Evolutionary conservation across 2,888 invertebrate species (phyloP).

Genomic region (Cheilosia grossa): DNA sequence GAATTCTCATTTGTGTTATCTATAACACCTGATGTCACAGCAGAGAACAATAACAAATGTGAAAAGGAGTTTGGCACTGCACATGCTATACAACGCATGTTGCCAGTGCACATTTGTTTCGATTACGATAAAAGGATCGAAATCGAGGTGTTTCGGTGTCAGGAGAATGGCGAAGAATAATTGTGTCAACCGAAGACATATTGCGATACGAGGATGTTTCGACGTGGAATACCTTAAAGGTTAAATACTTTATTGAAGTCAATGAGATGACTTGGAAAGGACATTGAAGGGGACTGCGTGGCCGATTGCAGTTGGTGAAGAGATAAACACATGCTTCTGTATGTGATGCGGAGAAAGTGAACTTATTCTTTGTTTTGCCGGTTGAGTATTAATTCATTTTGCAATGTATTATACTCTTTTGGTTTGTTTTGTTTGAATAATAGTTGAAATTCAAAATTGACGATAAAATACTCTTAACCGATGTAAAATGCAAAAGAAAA

Average conservation of each 20-base stretch:
- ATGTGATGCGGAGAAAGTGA: not conserved
- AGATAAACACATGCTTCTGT: slow-evolving; percentile 33
- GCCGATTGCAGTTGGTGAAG: not conserved
- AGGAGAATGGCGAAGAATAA: slow-evolving; percentile 47
- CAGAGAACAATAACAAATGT: slow-evolving; percentile 48
- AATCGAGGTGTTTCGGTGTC: slow-evolving; percentile 25
- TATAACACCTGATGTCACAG: slow-evolving; percentile 68
- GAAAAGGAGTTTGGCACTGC: slow-evolving; percentile 52
- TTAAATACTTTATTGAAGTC: slow-evolving; percentile 48
- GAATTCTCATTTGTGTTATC: slow-evolving; percentile 65
- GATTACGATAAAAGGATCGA: slow-evolving; percentile 70
- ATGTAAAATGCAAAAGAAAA: too few relatives aligned
- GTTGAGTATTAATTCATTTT: too few relatives aligned
- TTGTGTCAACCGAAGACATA: slow-evolving; percentile 69
- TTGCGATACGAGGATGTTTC: slow-evolving; percentile 53
- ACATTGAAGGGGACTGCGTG: not conserved
- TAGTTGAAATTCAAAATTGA: too few relatives aligned
- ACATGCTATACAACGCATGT: slow-evolving; percentile 72
- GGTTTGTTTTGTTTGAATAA: too few relatives aligned
- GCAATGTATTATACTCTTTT: too few relatives aligned
- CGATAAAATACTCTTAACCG: too few relatives aligned
- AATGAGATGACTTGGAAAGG: slow-evolving; percentile 22
- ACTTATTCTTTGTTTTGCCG: too few relatives aligned
- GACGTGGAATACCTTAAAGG: slow-evolving; percentile 62
- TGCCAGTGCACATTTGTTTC: slow-evolving; percentile 74